Evolutionary conservation across 92 coral and sea anemone species (phyloP).

Genomic region (Paramuricea clavata): DNA sequence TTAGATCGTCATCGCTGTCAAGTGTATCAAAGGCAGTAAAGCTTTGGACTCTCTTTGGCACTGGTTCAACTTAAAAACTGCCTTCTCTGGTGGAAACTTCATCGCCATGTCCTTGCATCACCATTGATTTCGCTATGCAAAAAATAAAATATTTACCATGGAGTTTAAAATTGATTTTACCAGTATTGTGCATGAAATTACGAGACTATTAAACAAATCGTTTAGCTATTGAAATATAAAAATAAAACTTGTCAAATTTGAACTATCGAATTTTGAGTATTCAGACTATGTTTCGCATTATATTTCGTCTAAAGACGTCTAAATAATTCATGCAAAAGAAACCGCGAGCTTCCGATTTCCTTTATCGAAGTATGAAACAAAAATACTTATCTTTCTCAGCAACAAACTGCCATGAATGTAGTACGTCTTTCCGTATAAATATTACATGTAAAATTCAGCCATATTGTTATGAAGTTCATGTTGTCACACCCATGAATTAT

Average conservation of each 20-base stretch:
- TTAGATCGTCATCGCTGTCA: not conserved
- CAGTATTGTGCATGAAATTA: not conserved
- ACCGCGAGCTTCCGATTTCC: not conserved
- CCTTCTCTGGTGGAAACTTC: not conserved
- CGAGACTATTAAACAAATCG: no score
- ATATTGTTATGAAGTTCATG: not conserved
- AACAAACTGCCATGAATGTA: not conserved
- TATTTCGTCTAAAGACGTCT: not conserved
- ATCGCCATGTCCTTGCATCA: not conserved
- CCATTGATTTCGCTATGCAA: not conserved
- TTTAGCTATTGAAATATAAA: no score
- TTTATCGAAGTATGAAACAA: not conserved
- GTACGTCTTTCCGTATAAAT: not conserved
- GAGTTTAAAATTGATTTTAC: not conserved
- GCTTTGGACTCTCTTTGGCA: not conserved
- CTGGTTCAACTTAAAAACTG: not conserved
- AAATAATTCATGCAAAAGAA: no score
- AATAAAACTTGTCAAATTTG: no score
- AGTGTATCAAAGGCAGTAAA: not conserved
- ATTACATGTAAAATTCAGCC: no score
- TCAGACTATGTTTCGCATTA: not conserved
- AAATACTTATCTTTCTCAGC: conserved; percentile 5
- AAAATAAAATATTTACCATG: not conserved
- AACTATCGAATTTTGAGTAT: no score
- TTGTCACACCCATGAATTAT: not conserved